Evolutionary conservation across 2,888 invertebrate species (phyloP), one percentile per base, ranked within the genome.

Genomic region (Bugula neritina): DNA sequence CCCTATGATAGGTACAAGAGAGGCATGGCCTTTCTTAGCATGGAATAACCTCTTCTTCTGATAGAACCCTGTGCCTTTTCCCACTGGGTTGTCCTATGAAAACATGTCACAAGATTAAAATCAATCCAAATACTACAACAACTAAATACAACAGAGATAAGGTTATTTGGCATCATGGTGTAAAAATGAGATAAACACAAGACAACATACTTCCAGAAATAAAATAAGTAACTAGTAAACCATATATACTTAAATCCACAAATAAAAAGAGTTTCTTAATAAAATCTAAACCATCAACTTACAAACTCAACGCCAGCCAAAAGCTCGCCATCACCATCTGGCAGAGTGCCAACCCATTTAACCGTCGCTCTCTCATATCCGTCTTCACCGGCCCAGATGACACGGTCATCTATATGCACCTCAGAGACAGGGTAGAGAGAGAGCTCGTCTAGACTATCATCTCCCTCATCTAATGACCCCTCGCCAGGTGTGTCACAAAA

Each of bases 241-340:
- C n/a, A n/a, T n/a, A n/a, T n/a, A n/a, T n/a, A n/a, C n/a, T n/a
- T n/a, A n/a, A n/a, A n/a, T n/a, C n/a, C n/a, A n/a, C n/a, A n/a
- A n/a, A n/a, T n/a, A n/a, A n/a, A n/a, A n/a, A n/a, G n/a, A n/a
- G n/a, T n/a, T n/a, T n/a, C n/a, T n/a, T n/a, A n/a, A n/a, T n/a
- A n/a, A n/a, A n/a, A n/a, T n/a, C n/a, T n/a, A n/a, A n/a, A n/a
- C n/a, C n/a, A n/a, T n/a, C n/a, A 3, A 85, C 86, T 84, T 80
- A 87, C 87, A 83, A 88, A 86, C 80, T 87, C 87, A 1, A 88
- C 84, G 34, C 88, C 88, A 71, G 87, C 86, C 74, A 86, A 86
- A 80, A 84, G 84, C 72, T 84, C 84, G 27, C 84, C 82, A 27
- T 63, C 31, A 29, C 31, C 63, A 74, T 85, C 86, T 2, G 86